Evolutionary conservation across 2,888 invertebrate genomes (phyloP), one percentile per base, ranked within the genome.

Genomic region (Ichneumon xanthorius): DNA sequence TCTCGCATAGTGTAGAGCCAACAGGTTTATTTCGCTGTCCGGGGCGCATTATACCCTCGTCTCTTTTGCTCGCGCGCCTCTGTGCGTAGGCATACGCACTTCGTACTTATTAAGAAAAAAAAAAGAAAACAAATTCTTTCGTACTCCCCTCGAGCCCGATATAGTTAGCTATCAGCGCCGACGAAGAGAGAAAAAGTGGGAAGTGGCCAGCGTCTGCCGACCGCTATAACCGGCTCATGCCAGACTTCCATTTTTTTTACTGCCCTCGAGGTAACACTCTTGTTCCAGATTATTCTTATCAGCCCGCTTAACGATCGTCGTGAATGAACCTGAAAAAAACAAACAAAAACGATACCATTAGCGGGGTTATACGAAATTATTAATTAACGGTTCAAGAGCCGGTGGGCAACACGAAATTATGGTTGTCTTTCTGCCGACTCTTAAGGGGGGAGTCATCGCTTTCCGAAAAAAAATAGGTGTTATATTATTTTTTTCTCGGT

Each of bases 11-110:
- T 33, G 30, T 4, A 80, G 26, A 82, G 58, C 70, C 70, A 75
- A 81, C 85, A 70, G 85, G 85, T 78, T 85, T 73, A 48, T 79
- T 81, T 63, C 55, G 70, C 75, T 58, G 68, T 53, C 72, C 11
- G 58, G 58, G 73, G 45, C 67, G 76, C 45, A 76, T 68, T 55
- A 67, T 77, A 65, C 55, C 45, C 48, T 48, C 68, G 16, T 61
- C 53, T 53, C 55, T 33, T 22, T 50, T 26, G 7, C 33, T 70
- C 76, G 77, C 45, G 30, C 22, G 55, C 50, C 14, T 16, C 6
- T n/a, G 58, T 19, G 16, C 26, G 67, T 37, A 19, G 19, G 58
- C 37, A 55, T 70, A 40, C 16, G 45, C 68, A 50, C 22, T 53
- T 30, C 22, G 63, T 75, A 68, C 71, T 77, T 48, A 71, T 76